Conservation (phyloP, 2,888 invertebrate species). For the Rhamnusium bicolor region DNA sequence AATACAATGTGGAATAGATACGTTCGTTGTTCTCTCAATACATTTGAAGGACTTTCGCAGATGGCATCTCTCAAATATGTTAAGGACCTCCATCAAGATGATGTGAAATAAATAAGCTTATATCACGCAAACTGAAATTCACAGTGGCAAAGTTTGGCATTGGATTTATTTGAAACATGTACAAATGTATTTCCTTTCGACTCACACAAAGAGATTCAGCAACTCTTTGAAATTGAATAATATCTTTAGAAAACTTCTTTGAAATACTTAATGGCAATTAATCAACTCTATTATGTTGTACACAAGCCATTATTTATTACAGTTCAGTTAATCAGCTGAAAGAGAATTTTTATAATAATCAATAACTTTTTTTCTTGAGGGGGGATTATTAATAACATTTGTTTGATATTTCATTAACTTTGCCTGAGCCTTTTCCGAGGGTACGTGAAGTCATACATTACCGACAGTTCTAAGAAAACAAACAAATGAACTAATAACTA, state of each 20-base stretch:
- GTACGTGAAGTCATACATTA: no score
- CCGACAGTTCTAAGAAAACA: no score
- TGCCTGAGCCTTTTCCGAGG: no score
- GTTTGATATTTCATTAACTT: no score
- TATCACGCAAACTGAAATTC: background rate
- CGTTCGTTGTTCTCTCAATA: background rate
- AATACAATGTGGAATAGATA: background rate
- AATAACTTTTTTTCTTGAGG: no score
- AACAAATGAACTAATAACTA: no score
- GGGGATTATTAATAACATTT: no score
- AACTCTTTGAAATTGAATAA: background rate
- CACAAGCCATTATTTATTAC: no score
- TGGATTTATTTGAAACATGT: background rate
- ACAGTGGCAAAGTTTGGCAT: background rate
- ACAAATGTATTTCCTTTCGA: background rate
- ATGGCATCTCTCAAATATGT: background rate
- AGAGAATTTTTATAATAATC: no score
- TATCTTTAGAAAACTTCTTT: background rate
- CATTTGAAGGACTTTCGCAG: background rate
- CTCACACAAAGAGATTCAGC: background rate
- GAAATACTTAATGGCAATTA: background rate
- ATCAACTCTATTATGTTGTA: background rate
- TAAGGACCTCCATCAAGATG: background rate
- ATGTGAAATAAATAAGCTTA: background rate
- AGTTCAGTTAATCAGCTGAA: no score